These are phyloP conservation scores for Apodemia duryi DNA, from an alignment of 2,888 invertebrate species.

Conservation along the genomic window DNA sequence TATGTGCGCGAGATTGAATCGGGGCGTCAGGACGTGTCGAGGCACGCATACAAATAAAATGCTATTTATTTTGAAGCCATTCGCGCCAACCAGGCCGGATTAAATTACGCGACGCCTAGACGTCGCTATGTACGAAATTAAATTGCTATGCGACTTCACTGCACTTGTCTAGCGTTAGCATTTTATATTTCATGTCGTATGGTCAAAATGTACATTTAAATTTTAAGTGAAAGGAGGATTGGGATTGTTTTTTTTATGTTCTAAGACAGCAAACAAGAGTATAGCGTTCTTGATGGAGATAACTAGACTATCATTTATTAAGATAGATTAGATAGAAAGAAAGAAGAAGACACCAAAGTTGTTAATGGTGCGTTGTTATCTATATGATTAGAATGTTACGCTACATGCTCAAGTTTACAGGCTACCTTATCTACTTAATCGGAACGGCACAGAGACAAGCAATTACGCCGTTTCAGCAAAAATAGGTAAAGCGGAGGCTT, in stretches of 20 bases:
- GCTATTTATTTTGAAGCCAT: conserved; percentile 44
- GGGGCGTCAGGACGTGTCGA: conserved; percentile 51
- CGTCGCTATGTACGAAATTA: conserved; percentile 40
- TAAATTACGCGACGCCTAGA: conserved; percentile 52
- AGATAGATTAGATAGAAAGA: too few relatives aligned
- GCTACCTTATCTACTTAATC: too few relatives aligned
- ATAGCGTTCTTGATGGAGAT: too few relatives aligned
- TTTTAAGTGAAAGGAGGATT: not conserved
- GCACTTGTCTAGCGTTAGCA: not conserved
- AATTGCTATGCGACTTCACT: conserved; percentile 32
- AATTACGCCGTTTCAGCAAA: too few relatives aligned
- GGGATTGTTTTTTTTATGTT: not conserved
- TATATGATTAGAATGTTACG: too few relatives aligned
- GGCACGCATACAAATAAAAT: conserved; percentile 53
- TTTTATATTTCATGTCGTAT: not conserved
- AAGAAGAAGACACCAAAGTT: too few relatives aligned
- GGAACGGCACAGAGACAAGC: too few relatives aligned
- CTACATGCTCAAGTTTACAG: too few relatives aligned
- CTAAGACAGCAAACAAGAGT: not conserved
- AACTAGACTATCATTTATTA: too few relatives aligned
- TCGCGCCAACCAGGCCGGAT: conserved; percentile 39
- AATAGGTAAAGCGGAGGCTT: too few relatives aligned
- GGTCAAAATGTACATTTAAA: not conserved
- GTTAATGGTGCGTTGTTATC: too few relatives aligned
- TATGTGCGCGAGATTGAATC: conserved; percentile 56